phyloP scores from a whole-genome alignment of 2,888 invertebrate species.

The Dasypogon diadema region DNA sequence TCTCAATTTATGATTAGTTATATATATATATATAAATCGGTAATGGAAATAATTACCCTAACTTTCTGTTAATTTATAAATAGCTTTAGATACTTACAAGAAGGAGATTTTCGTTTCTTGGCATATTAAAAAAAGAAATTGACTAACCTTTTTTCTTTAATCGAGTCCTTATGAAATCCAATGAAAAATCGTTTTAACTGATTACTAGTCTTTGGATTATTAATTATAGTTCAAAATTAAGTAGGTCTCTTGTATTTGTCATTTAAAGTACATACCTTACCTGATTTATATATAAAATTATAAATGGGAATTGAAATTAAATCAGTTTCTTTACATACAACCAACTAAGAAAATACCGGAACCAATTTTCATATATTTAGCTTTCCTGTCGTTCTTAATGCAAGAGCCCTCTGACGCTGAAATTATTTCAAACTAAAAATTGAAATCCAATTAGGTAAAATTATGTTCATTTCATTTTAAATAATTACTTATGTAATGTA shows the following conservation, averaged over 20 bases:
- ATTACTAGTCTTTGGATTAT: not conserved
- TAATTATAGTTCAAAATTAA: not conserved
- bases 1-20: conserved; percentile 7
- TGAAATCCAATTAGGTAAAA: too few relatives aligned
- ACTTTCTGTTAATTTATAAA: conserved; percentile 18
- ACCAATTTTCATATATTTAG: conserved; percentile 36
- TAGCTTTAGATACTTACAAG: conserved; percentile 37
- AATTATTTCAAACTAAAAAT: too few relatives aligned
- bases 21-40: conserved; percentile 7
- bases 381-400: not conserved
- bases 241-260: not conserved
- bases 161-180: conserved; percentile 24
- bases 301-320: not conserved
- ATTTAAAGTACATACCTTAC: conserved; percentile 17
- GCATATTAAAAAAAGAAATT: conserved; percentile 33
- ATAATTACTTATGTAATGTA: too few relatives aligned
- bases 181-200: not conserved
- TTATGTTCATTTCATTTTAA: too few relatives aligned
- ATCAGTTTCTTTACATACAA: conserved; percentile 22
- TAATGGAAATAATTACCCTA: conserved; percentile 20
- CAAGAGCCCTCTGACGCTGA: not conserved
- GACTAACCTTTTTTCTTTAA: conserved; percentile 42
- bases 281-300: conserved; percentile 2
- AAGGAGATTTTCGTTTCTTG: conserved; percentile 26
- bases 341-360: conserved; percentile 42